phyloP scores from a whole-genome alignment of 2,797 vertebrate species.

The Centroberyx gerrardi region DNA sequence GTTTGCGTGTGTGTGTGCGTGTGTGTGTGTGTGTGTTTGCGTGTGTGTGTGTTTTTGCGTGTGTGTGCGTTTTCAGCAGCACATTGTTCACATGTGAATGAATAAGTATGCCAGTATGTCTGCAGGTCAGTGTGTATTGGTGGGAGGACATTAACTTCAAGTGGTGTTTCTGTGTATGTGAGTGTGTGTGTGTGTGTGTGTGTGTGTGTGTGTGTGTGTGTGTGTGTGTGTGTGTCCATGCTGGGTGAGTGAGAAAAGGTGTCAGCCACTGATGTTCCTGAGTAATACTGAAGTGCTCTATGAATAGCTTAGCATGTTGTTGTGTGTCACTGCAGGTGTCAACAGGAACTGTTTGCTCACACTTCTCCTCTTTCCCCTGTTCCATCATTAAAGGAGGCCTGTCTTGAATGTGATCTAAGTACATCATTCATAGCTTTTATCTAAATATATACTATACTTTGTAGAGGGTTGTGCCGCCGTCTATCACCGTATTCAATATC shows the following conservation, averaged over 20 bases:
- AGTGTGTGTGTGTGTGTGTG: slow-evolving; percentile 14
- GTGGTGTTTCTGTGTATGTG: slow-evolving; percentile 14
- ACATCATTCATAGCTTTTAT: too few species aligned
- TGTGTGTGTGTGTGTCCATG: slow-evolving; percentile 10
- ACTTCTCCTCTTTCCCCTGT: neutral
- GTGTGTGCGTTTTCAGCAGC: slow-evolving; percentile 19
- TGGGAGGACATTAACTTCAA: slow-evolving; percentile 25
- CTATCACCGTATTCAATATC: slow-evolving; percentile 25
- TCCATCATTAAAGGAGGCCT: too few species aligned
- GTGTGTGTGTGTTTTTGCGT: neutral
- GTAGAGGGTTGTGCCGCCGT: slow-evolving; percentile 1
- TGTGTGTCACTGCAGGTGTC: too few species aligned
- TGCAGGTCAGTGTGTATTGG: slow-evolving; percentile 46
- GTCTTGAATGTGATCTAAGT: neutral
- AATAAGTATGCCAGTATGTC: slow-evolving; percentile 55
- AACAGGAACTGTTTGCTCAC: neutral
- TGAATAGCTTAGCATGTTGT: neutral
- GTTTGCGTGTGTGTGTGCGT: neutral
- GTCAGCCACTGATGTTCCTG: neutral
- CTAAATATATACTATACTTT: too few species aligned
- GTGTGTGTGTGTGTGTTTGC: slow-evolving; percentile 1
- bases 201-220: slow-evolving; percentile 16
- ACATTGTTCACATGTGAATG: slow-evolving; percentile 53
- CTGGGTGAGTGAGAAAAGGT: too few species aligned
- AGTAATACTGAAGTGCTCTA: neutral